Conservation (phyloP, 2,113 vertebrate genomes). For the Sciurus niger region DNA sequence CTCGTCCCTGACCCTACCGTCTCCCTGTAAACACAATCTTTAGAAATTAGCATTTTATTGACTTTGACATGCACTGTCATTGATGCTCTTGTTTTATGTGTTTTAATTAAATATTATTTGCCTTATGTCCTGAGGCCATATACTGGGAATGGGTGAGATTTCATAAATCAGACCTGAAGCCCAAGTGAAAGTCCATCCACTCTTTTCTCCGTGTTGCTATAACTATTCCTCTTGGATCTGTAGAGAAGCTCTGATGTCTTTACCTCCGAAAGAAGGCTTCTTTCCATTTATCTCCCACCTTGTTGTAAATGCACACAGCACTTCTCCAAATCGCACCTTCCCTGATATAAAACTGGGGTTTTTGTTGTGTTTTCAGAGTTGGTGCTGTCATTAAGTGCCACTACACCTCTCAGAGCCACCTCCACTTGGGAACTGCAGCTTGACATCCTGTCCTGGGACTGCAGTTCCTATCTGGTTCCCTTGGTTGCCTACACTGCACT, state of each 20-base stretch:
- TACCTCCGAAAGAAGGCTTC: background rate
- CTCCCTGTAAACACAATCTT: constrained; percentile 60
- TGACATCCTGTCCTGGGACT: background rate
- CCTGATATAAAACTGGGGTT: background rate
- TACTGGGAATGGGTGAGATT: background rate
- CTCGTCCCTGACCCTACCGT: background rate
- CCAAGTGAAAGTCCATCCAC: background rate
- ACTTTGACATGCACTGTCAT: constrained; percentile 67
- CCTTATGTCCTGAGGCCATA: constrained; percentile 53
- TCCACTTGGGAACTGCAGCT: background rate
- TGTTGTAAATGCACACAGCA: constrained; percentile 39
- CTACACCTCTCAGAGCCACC: background rate
- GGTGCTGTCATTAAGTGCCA: background rate
- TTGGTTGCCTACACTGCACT: background rate
- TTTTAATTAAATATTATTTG: constrained; percentile 80
- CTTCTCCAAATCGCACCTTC: constrained; percentile 44
- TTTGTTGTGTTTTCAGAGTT: background rate
- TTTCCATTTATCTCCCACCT: background rate
- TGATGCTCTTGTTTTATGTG: constrained; percentile 72
- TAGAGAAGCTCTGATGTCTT: constrained; percentile 52
- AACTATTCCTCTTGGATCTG: constrained; percentile 23
- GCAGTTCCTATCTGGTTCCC: background rate
- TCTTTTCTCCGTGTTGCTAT: background rate
- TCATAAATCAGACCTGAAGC: constrained; percentile 62
- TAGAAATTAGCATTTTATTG: constrained; percentile 80